Evolutionary conservation across 2,113 vertebrate species (phyloP).

Genomic region (Nothoprocta pentlandii): DNA sequence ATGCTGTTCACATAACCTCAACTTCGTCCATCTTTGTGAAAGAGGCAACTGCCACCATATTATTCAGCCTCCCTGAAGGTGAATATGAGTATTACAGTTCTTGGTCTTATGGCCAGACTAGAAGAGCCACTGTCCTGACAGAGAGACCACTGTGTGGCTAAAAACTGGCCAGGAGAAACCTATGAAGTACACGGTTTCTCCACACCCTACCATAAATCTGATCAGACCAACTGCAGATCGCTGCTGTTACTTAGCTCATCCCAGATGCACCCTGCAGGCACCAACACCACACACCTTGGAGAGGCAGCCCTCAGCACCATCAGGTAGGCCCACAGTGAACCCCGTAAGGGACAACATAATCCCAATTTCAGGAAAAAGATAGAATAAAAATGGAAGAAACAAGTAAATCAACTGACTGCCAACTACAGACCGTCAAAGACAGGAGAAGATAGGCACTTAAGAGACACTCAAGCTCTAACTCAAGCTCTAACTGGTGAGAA

Average conservation of each 20-base stretch:
- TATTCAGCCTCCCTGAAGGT: background rate
- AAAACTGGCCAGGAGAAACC: background rate
- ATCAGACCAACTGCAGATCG: accelerated
- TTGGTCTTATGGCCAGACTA: background rate
- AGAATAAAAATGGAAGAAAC: background rate
- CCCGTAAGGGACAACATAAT: accelerated
- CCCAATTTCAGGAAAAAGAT: background rate
- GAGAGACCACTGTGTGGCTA: too few species aligned
- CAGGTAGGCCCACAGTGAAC: background rate
- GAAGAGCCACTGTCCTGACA: background rate
- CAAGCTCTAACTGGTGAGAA: background rate
- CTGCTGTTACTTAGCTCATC: background rate
- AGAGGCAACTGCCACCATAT: background rate
- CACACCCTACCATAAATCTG: accelerated
- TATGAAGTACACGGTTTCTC: background rate
- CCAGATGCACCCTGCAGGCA: background rate
- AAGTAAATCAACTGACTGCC: background rate
- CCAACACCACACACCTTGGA: accelerated
- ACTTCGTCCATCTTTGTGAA: too few species aligned
- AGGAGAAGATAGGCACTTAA: background rate
- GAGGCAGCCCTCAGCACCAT: accelerated
- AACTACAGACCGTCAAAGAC: background rate
- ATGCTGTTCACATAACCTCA: background rate
- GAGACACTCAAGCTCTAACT: background rate
- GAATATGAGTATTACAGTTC: accelerated